Conservation (phyloP, 2,113 vertebrate species). For the Ardeotis arabs region DNA sequence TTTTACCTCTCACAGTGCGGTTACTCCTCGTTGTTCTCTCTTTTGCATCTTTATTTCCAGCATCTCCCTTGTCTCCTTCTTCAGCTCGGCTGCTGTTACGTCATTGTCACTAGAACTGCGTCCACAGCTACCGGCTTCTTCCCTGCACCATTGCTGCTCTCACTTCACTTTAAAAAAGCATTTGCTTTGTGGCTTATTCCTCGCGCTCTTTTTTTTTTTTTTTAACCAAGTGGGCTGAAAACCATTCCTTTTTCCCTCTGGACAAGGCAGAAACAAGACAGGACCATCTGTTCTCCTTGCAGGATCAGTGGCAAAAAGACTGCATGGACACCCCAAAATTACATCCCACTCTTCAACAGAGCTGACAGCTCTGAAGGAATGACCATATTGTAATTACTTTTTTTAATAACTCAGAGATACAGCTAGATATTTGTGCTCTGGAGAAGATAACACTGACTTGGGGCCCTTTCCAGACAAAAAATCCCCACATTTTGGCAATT, state of each 20-base stretch:
- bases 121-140: background rate
- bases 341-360: constrained; percentile 33
- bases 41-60: background rate
- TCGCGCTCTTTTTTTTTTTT: background rate
- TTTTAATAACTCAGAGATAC: constrained; percentile 18
- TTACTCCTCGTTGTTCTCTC: background rate
- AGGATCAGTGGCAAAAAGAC: constrained; percentile 12
- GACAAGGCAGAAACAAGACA: constrained; percentile 32
- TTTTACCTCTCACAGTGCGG: background rate
- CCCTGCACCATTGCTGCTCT: background rate
- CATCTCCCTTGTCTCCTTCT: background rate
- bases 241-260: background rate
- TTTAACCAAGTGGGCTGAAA: background rate
- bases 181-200: background rate
- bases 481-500: background rate
- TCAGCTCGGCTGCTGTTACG: background rate
- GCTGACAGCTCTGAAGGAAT: constrained; percentile 49
- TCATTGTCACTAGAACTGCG: background rate
- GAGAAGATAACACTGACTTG: background rate
- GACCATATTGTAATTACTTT: constrained; percentile 5
- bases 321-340: constrained; percentile 23
- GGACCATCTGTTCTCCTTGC: constrained; percentile 39
- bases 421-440: background rate
- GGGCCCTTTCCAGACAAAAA: background rate
- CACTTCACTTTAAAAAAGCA: background rate